A percentile compares a stretch with the other conserved stretches of the same genome.
phyloP scores from a whole-genome alignment of 2,113 vertebrate species.

The Nannospalax galili region DNA sequence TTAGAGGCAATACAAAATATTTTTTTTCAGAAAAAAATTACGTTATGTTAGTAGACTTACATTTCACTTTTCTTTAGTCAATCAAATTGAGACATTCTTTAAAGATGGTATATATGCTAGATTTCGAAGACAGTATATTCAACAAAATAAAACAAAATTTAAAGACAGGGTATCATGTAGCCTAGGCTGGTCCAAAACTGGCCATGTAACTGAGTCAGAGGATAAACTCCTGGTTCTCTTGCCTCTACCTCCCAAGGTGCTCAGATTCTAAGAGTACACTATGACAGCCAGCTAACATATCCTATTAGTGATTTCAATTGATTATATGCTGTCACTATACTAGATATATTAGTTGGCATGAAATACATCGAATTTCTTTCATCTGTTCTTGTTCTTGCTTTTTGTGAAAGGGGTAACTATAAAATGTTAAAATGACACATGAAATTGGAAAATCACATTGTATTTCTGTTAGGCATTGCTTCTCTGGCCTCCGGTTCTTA shows the following conservation, averaged over 20 bases:
- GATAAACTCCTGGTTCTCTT: no score
- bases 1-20: constrained; percentile 9
- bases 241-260: no score
- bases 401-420: neutral
- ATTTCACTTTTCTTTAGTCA: neutral
- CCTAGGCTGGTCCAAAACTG: no score
- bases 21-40: constrained; percentile 4
- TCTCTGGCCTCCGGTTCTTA: neutral
- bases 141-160: neutral
- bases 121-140: constrained; percentile 7
- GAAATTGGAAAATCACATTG: neutral
- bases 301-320: constrained; percentile 35
- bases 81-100: neutral
- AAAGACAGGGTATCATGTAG: no score
- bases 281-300: neutral
- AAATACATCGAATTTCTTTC: constrained; percentile 20
- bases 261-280: no score
- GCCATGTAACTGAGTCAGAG: no score
- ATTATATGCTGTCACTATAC: neutral
- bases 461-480: neutral
- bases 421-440: neutral
- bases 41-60: constrained; percentile 10
- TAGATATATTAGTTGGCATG: constrained; percentile 1
- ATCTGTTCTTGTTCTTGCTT: constrained; percentile 12
- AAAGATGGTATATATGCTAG: neutral